Evolutionary conservation across 2,797 vertebrate genomes (phyloP).

Genomic region (Lagothrix lagotricha): DNA sequence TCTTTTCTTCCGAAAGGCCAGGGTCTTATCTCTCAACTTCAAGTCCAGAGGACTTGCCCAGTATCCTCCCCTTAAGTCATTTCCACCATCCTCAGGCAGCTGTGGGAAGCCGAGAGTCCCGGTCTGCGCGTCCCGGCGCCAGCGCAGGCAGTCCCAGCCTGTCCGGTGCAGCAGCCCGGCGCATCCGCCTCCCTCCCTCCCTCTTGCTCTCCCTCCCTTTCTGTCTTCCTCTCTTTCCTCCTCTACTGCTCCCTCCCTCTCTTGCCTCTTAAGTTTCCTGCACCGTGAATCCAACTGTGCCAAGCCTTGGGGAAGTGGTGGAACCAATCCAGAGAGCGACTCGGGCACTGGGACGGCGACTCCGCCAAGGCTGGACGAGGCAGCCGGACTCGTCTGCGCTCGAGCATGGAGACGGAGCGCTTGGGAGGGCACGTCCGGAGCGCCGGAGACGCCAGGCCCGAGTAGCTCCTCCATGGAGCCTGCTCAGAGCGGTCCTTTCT

Average conservation of each 20-base stretch:
- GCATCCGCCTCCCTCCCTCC: not conserved
- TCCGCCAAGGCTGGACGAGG: constrained; percentile 33
- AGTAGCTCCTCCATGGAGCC: constrained; percentile 84
- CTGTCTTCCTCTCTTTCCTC: not conserved
- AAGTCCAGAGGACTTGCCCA: constrained; percentile 62
- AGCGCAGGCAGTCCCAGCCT: not conserved
- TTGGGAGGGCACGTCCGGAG: constrained; percentile 77
- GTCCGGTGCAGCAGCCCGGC: constrained; percentile 44
- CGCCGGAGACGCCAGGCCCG: constrained; percentile 73
- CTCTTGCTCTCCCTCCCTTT: not conserved
- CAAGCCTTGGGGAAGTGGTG: not conserved
- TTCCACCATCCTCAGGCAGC: not conserved
- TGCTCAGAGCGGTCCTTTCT: constrained; percentile 74
- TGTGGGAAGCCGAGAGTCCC: not conserved
- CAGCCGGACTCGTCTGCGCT: constrained; percentile 30
- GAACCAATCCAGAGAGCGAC: constrained; percentile 39
- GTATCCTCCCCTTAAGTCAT: constrained; percentile 54
- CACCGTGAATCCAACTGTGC: constrained; percentile 61
- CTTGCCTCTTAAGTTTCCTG: constrained; percentile 82
- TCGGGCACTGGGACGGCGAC: constrained; percentile 18
- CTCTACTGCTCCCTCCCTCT: constrained; percentile 34
- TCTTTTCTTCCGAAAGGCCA: not conserved
- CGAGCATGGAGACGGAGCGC: constrained; percentile 75
- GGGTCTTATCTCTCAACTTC: constrained; percentile 58
- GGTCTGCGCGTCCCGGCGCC: constrained; percentile 25